These are phyloP conservation scores for Pelecanus crispus DNA, from an alignment of 2,113 vertebrate genomes.

Conservation along the genomic window DNA sequence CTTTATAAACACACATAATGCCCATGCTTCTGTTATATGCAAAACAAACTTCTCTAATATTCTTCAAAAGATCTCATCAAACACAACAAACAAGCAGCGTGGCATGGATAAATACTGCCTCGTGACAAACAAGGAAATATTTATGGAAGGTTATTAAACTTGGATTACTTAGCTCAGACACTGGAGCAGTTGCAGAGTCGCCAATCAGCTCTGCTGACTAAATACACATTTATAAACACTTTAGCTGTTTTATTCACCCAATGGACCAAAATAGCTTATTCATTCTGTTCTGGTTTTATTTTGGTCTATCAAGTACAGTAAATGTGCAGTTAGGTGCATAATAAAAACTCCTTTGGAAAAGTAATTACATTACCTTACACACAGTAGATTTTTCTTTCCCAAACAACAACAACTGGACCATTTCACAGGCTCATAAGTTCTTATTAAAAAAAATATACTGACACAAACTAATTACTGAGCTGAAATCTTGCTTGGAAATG, in stretches of 20 bases:
- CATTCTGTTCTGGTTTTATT: slow-evolving; percentile 52
- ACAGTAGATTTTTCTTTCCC: slow-evolving; percentile 43
- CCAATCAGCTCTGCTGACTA: slow-evolving; percentile 52
- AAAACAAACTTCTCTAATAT: background rate
- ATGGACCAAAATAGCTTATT: slow-evolving; percentile 56
- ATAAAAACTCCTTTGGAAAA: slow-evolving; percentile 61
- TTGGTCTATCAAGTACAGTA: slow-evolving; percentile 56
- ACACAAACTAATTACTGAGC: slow-evolving; percentile 42
- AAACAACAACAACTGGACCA: slow-evolving; percentile 46
- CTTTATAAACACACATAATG: background rate
- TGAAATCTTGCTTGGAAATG: slow-evolving; percentile 2
- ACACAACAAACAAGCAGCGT: background rate
- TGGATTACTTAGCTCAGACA: background rate
- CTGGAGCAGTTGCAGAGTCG: background rate
- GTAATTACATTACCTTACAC: slow-evolving; percentile 61
- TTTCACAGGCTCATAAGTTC: slow-evolving; percentile 42
- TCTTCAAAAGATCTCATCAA: background rate
- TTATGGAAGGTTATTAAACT: slow-evolving; percentile 20
- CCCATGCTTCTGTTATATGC: background rate
- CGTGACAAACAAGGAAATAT: slow-evolving; percentile 5
- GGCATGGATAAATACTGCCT: background rate
- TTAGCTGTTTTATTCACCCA: slow-evolving; percentile 49
- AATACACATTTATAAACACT: slow-evolving; percentile 65
- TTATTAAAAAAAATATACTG: slow-evolving; percentile 33
- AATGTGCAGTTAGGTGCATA: slow-evolving; percentile 60